Evolutionary conservation across 2,113 vertebrate species (phyloP), one percentile per base, ranked within the genome.

Genomic region (Nycticebus coucang): DNA sequence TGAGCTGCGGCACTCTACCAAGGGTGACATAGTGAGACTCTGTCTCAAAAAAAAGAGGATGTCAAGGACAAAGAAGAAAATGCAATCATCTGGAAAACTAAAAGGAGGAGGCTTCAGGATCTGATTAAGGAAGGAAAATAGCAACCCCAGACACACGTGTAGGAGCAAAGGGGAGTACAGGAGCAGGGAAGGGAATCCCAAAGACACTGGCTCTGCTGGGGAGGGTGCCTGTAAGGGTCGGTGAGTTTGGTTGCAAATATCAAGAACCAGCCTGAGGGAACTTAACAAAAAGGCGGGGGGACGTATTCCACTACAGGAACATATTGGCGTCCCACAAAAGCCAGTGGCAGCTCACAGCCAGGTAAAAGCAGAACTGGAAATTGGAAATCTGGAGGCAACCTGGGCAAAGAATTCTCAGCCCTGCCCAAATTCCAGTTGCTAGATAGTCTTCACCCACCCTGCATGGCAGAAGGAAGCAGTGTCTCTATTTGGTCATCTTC

Each of bases 401-500:
- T 14, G 59, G 53, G 30, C 64, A 53, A 77, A 86, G 82, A 81
- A 72, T 75, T 93, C 60, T 64, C 30, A 77, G 57, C 85, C 68
- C 62, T 69, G 72, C 92, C 72, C 55, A 53, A 88, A 68, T 64
- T 30, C 9, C 50, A 33, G 24, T n/a, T 2, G 0, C 30, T 69
- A 35, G 72, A 8, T 41, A 53, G 2, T 30, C 21, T 91, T 82
- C 35, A 66, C 17, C 14, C 77, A 26, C 80, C 72, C 45, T n/a
- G 60, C 59, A 66, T 7, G 5, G 45, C 60, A 91, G 85, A 81
- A 82, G 60, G 64, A 91, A 93, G 35, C 18, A 15, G 18, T 33
- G 7, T 64, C 66, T 91, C 53, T 86, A 9, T 33, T 81, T 72
- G 92, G 66, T 95, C 92, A 93, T 68, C 79, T 86, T 89, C 81